Conservation (phyloP, 2,113 vertebrate species). For the Rissa tridactyla region DNA sequence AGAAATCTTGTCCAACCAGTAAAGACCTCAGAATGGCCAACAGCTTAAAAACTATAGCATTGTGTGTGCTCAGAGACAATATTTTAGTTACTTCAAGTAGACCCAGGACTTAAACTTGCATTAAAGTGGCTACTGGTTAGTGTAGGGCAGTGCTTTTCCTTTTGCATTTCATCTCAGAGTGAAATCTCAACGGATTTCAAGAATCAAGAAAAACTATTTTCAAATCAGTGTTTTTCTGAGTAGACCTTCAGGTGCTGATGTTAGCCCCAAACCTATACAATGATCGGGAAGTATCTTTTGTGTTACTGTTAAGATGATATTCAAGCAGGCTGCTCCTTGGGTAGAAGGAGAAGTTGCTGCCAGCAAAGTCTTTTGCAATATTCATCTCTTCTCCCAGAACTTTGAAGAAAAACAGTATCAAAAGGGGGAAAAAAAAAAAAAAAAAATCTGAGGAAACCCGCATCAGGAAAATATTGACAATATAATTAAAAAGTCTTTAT, state of each 20-base stretch:
- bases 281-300: not conserved
- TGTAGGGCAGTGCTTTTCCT: not conserved
- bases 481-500: not conserved
- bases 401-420: not conserved
- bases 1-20: not conserved
- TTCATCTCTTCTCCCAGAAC: not conserved
- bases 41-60: not conserved
- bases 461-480: not conserved
- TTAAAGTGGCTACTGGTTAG: not conserved
- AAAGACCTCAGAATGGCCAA: not conserved
- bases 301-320: not conserved
- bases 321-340: not conserved
- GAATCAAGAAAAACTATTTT: not conserved
- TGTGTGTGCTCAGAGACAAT: not conserved
- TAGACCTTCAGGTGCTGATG: not conserved
- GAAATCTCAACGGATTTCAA: not conserved
- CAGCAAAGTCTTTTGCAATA: not conserved
- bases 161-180: not conserved
- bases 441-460: not conserved
- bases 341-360: not conserved
- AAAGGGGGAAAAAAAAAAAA: not conserved
- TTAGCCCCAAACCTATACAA: not conserved
- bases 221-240: not conserved
- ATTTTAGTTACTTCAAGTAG: not conserved
- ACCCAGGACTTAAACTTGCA: not conserved